A percentile compares a stretch with the other conserved stretches of the same genome.
These are phyloP conservation scores for Geotrupes spiniger DNA, from an alignment of 2,888 invertebrate species.

Conservation along the genomic window DNA sequence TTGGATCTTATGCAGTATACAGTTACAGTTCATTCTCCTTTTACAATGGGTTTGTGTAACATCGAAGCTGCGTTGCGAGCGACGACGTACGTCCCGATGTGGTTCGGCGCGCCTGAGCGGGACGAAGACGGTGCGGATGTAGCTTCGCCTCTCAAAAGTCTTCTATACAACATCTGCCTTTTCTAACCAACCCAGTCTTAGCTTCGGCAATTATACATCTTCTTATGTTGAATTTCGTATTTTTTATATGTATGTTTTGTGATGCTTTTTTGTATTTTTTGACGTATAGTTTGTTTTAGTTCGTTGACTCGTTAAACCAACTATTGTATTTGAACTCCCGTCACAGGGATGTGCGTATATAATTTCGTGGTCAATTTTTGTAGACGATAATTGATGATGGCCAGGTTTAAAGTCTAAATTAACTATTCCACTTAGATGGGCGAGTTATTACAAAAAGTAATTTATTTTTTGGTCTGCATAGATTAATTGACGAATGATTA, in stretches of 20 bases:
- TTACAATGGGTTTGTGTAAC: slow-evolving; percentile 22
- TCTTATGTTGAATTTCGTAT: slow-evolving; percentile 27
- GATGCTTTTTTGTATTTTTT: background rate
- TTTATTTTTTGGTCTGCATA: too few relatives aligned
- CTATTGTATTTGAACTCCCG: background rate
- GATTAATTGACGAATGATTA: too few relatives aligned
- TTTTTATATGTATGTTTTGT: slow-evolving; percentile 17
- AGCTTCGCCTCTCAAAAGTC: slow-evolving; percentile 15
- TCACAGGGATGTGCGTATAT: too few relatives aligned
- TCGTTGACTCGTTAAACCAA: slow-evolving; percentile 30
- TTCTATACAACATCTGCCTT: slow-evolving; percentile 47
- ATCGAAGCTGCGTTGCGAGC: slow-evolving; percentile 13
- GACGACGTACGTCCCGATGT: slow-evolving; percentile 14
- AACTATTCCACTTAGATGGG: too few relatives aligned
- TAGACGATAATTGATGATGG: too few relatives aligned
- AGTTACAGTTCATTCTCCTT: slow-evolving; percentile 44
- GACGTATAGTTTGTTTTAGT: slow-evolving; percentile 27
- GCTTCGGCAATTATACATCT: slow-evolving; percentile 43
- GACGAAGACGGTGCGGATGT: slow-evolving; percentile 19
- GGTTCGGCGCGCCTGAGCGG: slow-evolving; percentile 14
- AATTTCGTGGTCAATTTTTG: background rate
- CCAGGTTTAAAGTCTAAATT: too few relatives aligned
- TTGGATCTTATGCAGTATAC: slow-evolving; percentile 37
- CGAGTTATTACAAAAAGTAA: too few relatives aligned
- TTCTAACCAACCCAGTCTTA: slow-evolving; percentile 48